These are phyloP conservation scores for Aphrophora alni DNA, from an alignment of 2,888 invertebrate genomes.

Conservation along the genomic window DNA sequence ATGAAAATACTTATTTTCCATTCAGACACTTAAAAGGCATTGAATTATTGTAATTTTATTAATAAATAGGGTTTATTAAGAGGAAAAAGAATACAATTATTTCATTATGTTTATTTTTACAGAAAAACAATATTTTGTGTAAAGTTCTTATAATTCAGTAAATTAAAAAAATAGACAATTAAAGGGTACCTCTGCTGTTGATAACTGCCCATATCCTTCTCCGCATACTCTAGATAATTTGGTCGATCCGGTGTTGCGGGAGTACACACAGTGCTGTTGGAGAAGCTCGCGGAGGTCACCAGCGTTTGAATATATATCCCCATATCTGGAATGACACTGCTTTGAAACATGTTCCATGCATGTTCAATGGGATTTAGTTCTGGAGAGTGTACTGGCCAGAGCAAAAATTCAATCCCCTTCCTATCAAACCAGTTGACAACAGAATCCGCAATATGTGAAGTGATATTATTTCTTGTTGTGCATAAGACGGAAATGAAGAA, in stretches of 20 bases:
- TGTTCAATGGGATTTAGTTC: not conserved
- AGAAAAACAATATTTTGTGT: no score
- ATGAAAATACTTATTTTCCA: no score
- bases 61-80: no score
- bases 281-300: not conserved
- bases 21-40: no score
- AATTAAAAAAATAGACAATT: no score
- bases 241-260: not conserved
- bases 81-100: no score
- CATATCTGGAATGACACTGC: not conserved
- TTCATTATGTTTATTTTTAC: no score
- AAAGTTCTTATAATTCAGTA: no score
- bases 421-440: not conserved
- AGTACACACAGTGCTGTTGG: not conserved
- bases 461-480: not conserved
- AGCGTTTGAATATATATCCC: not conserved
- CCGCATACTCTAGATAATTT: no score
- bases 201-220: no score
- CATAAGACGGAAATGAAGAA: not conserved
- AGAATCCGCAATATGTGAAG: not conserved
- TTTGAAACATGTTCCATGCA: not conserved
- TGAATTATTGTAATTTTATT: no score
- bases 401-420: not conserved
- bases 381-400: not conserved
- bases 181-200: no score